A percentile compares a stretch with the other conserved stretches of the same genome.
Conservation (phyloP, 2,113 vertebrate genomes). For the Rhinogobius similis region DNA sequence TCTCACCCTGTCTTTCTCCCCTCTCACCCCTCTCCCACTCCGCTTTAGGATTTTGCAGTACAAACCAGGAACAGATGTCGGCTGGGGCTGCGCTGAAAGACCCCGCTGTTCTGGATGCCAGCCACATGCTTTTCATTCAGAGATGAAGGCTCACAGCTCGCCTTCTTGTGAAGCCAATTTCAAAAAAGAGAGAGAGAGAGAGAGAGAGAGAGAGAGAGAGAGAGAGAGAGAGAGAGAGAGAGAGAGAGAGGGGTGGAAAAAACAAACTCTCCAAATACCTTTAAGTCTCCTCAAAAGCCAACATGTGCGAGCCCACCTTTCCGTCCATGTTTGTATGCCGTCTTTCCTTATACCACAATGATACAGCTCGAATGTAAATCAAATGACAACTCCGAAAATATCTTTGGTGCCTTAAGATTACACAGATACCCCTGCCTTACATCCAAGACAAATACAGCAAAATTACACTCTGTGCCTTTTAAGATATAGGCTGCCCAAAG, state of each 20-base stretch:
- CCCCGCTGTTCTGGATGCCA: slow-evolving; percentile 84
- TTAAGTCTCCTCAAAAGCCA: slow-evolving; percentile 72
- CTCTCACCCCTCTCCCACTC: slow-evolving; percentile 18
- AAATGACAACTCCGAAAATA: slow-evolving; percentile 16
- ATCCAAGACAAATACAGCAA: slow-evolving; percentile 67
- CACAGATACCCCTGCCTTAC: slow-evolving; percentile 53
- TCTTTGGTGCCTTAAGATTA: slow-evolving; percentile 52
- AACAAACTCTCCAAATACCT: slow-evolving; percentile 72
- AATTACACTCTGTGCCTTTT: slow-evolving; percentile 41
- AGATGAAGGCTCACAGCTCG: slow-evolving; percentile 82
- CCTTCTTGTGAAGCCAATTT: slow-evolving; percentile 80
- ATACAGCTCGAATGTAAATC: not conserved
- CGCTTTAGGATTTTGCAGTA: slow-evolving; percentile 77
- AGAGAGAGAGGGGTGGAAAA: slow-evolving; percentile 50
- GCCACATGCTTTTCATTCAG: slow-evolving; percentile 86
- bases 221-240: slow-evolving; percentile 9
- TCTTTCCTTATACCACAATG: not conserved
- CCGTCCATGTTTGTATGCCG: slow-evolving; percentile 31
- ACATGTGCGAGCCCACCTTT: slow-evolving; percentile 66
- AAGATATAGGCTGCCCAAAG: slow-evolving; percentile 45
- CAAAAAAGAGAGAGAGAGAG: slow-evolving; percentile 36
- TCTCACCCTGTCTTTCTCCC: slow-evolving; percentile 33
- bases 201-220: slow-evolving; percentile 22
- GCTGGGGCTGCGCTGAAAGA: slow-evolving; percentile 81
- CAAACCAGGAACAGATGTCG: slow-evolving; percentile 85